Base-by-base conservation (phyloP, 2,888 invertebrate genomes). In the Calliphora vomitoria region DNA sequence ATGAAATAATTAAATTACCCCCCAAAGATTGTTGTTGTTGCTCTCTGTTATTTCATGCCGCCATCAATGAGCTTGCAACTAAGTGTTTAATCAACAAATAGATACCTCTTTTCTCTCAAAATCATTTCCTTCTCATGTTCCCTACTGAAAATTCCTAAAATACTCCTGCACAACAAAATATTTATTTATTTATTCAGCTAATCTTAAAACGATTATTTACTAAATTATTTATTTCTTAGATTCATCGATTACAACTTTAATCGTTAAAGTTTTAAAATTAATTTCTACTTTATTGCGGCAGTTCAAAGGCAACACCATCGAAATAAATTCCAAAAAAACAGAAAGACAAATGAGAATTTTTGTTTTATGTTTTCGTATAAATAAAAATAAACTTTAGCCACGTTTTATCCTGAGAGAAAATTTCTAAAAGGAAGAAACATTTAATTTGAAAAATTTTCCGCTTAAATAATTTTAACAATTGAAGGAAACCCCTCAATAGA, bases 381-480 rank as follows among this genome's bases (percentile, higher is more conserved):
- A 72, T 55, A 72, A 58, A 58, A 44, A 60, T 31, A n/a, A 75
- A 75, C n/a, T 62, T 60, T 75, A n/a, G 6, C 47, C 68, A 25
- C 31, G 50, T 13, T n/a, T n/a, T 18, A 66, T 10, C 3, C 3
- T 31, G 10, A 18, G 20, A 25, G n/a, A 47, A 60, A 60, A 79
- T 55, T 13, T 25, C 47, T 55, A 60, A 47, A 60, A 38, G 10
- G 10, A 35, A 79, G 35, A 35, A 80, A 58, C 38, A 71, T 11
- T 18, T 50, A 60, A 69, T 69, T 60, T 60, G n/a, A 71, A 38
- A 38, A 80, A 50, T 41, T 71, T 71, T 71, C 60, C 50, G 13
- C 71, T 71, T 53, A 31, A 81, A 72, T 55, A 60, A 81, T 64
- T 72, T 55, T 8, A 53, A 72, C 62, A 81, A 53, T 81, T 64